Evolutionary conservation across 2,888 invertebrate species (phyloP).

Genomic region (Sialis lutaria): DNA sequence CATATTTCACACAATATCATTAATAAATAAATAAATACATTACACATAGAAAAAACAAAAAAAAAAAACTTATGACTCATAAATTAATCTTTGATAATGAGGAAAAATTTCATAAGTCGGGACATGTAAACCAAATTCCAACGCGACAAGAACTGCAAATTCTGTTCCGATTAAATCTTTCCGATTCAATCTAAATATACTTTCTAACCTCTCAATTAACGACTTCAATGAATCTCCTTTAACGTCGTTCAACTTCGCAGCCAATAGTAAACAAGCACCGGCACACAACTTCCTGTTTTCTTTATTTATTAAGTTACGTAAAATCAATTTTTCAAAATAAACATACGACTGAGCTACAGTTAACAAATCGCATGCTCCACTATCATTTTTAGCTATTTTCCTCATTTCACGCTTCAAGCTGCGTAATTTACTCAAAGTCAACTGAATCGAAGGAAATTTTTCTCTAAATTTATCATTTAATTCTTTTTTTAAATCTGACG

Average conservation of each 20-base stretch:
- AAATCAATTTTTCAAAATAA: conserved; percentile 93
- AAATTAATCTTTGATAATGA: conserved; percentile 85
- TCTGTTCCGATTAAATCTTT: conserved; percentile 83
- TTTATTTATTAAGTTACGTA: conserved; percentile 84
- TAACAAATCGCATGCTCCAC: conserved; percentile 62
- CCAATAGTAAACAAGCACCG: conserved; percentile 81
- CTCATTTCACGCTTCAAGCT: conserved; percentile 94
- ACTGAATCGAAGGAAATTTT: conserved; percentile 85
- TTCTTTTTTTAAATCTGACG: conserved; percentile 90
- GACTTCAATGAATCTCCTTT: conserved; percentile 77
- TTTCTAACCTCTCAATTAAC: conserved; percentile 86
- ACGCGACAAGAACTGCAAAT: conserved; percentile 84
- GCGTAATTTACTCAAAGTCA: conserved; percentile 88
- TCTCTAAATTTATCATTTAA: conserved; percentile 92
- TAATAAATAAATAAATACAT: no score
- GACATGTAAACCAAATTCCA: conserved; percentile 87
- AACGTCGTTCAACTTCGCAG: conserved; percentile 93
- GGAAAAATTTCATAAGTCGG: conserved; percentile 85
- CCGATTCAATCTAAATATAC: conserved; percentile 73
- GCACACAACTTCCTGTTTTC: conserved; percentile 90
- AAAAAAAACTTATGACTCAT: conserved; percentile 41
- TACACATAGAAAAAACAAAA: no score
- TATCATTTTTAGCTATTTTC: conserved; percentile 73
- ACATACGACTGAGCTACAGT: conserved; percentile 94
- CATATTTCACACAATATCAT: no score